Base-by-base conservation (phyloP, 1,140 invertebrate genomes). In the Dreissena rostriformis region DNA sequence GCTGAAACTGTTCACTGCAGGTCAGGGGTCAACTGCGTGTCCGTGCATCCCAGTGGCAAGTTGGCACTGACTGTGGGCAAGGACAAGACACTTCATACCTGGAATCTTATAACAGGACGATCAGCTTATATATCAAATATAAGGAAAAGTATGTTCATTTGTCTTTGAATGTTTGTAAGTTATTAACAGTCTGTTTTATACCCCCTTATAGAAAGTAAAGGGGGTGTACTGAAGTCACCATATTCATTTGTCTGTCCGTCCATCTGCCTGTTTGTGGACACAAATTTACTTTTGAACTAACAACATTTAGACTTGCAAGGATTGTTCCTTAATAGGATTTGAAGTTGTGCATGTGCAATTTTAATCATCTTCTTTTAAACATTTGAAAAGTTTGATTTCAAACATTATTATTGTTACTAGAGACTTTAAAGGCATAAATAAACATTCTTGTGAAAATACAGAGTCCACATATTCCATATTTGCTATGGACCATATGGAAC, bases 31-130 rank as follows among this genome's bases (percentile, higher is more conserved):
- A 91, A 89, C 74, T 84, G 77, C 86, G 68, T 94, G 19, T 90
- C 93, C 55, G 86, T 98, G 81, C 98, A 99, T 95, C 97, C 97
- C 12, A 96, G 96, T 89, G 97, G 97, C 8, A 98, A 98, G 94
- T 89, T 99, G 78, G 97, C 97, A 2, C 91, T 99, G 10, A 97
- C 97, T 22, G 95, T 98, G 22, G 97, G 97, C 22, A 95, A 95
- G 78, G 98, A 99, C 93, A 96, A 95, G 80, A 96, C 96, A 5
- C 93, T 99, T 24, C 94, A 96, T 88, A 98, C 97, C 1, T 99
- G 98, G 98, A 98, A 99, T 94, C 94, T 99, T 80, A 94, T 99
- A 0, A 98, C 98, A 94, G 98, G 98, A 0, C 95, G 97, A 86
- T 95, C 95, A 90, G 97, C 97, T 5, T 99, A 97, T 92, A 96